Evolutionary conservation across 92 coral and sea anemone species (phyloP).

Genomic region (Galaxea fascicularis): DNA sequence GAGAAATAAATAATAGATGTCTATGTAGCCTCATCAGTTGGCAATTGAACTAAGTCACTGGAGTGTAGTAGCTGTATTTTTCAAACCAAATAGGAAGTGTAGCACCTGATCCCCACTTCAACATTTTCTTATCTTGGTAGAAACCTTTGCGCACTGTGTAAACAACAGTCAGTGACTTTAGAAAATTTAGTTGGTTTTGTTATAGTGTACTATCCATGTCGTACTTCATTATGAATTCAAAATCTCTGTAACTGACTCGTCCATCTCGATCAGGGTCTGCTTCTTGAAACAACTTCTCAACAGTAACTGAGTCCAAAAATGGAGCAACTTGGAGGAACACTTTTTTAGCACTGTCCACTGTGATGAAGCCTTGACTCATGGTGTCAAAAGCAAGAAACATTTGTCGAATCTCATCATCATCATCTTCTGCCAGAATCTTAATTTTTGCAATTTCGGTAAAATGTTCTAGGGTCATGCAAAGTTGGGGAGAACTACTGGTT

Average conservation of each 20-base stretch:
- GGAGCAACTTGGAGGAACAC: conserved; percentile 85
- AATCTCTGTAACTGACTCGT: conserved; percentile 90
- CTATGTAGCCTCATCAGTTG: too few relatives aligned
- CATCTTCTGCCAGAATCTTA: conserved; percentile 80
- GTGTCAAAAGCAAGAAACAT: conserved; percentile 93
- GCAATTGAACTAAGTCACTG: too few relatives aligned
- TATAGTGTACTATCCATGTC: conserved; percentile 25
- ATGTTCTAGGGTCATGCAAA: conserved; percentile 67
- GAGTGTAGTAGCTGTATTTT: too few relatives aligned
- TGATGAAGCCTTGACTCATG: conserved; percentile 89
- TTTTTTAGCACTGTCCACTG: conserved; percentile 79
- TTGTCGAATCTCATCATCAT: conserved; percentile 90
- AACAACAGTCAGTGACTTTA: too few relatives aligned
- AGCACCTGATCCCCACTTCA: too few relatives aligned
- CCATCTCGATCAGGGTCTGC: conserved; percentile 95
- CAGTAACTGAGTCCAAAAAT: conserved; percentile 74
- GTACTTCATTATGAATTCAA: conserved; percentile 95
- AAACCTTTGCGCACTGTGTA: too few relatives aligned
- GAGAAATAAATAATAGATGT: too few relatives aligned
- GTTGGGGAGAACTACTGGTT: not conserved
- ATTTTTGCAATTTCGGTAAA: conserved; percentile 74
- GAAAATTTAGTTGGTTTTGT: not conserved
- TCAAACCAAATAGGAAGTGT: too few relatives aligned
- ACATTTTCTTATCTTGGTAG: too few relatives aligned
- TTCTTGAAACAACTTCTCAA: conserved; percentile 87